A percentile compares a stretch with the other conserved stretches of the same genome.
Conservation (phyloP, 2,888 invertebrate species). For the Lepidochitona cinerea region DNA sequence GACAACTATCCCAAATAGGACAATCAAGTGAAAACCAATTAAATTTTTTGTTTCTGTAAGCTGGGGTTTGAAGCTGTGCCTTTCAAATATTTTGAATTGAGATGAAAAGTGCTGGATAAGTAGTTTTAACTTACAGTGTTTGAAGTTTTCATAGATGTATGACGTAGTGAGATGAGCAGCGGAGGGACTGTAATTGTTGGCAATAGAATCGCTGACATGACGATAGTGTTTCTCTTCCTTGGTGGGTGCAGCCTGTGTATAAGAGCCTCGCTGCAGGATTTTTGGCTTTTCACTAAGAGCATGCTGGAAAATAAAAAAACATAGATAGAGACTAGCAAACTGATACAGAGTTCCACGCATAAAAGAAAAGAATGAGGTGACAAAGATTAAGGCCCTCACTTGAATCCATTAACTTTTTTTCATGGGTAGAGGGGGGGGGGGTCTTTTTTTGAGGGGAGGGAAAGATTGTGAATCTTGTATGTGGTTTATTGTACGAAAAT, state of each 20-base stretch:
- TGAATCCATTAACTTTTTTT: too few species aligned
- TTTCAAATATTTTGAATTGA: too few species aligned
- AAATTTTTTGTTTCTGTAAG: too few species aligned
- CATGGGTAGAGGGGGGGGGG: too few species aligned
- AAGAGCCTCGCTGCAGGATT: slow-evolving; percentile 63
- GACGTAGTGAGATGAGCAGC: slow-evolving; percentile 64
- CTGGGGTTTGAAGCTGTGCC: too few species aligned
- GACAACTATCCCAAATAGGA: too few species aligned
- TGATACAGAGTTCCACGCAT: background rate
- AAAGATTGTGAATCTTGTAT: too few species aligned
- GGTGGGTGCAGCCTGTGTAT: slow-evolving; percentile 65
- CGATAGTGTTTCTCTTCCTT: slow-evolving; percentile 65
- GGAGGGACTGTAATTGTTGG: slow-evolving; percentile 68
- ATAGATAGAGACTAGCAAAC: background rate
- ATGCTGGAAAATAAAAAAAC: slow-evolving; percentile 45
- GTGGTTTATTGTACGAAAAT: too few species aligned
- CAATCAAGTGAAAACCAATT: too few species aligned
- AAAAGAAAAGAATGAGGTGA: background rate
- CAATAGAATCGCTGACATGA: slow-evolving; percentile 67
- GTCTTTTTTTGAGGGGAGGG: too few species aligned
- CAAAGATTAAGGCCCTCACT: background rate
- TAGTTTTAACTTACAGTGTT: slow-evolving; percentile 44
- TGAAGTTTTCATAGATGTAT: slow-evolving; percentile 59
- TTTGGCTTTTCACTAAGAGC: slow-evolving; percentile 63
- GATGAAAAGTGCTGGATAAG: background rate